Evolutionary conservation across 92 coral and sea anemone species (phyloP), one percentile per base, ranked within the genome.

Genomic region (Zoanthus solanderi): DNA sequence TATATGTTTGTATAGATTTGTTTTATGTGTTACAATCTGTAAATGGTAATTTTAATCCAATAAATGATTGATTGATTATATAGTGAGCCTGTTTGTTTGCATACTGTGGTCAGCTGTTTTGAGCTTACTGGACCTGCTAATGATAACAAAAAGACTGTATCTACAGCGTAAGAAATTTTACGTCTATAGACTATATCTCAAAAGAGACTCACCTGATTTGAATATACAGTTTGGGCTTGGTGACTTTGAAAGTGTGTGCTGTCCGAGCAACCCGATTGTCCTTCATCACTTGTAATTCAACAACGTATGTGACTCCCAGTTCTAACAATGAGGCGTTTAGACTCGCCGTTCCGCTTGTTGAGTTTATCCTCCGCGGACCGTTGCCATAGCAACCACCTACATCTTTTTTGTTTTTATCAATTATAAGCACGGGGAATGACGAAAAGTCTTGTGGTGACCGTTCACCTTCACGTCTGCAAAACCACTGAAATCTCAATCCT

Each of bases 331-430:
- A 14, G 16, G 46, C 44, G 46, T 81, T 28, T 5, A 81, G 47
- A 48, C 18, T n/a, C 44, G 47, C 85, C 46, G 2, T 66, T 11
- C 29, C 75, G 47, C 30, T 57, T 13, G 75, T 47, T 3, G 85
- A 81, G 76, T 81, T 81, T 32, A 81, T 54, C 34, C 60, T 81
- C n/a, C 29, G 74, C 45, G 85, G 76, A 29, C 85, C 85, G 75
- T 81, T 67, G 11, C 85, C 85, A 81, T 81, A 67, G 75, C 85
- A 81, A 66, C 85, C 85, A 66, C 85, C 74, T 31, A 46, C 83
- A 54, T 50, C 44, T 10, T 45, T 32, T 13, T 54, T 32, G 56
- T 58, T 78, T 2, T 31, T 78, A 56, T 30, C 71, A 32, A 11
- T 17, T 37, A 52, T 45, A 28, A 79, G 74, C 53, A 37, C 56